A percentile compares a stretch with the other conserved stretches of the same genome.
phyloP scores from a whole-genome alignment of 2,888 invertebrate species.

The Iselma pallidipennis region DNA sequence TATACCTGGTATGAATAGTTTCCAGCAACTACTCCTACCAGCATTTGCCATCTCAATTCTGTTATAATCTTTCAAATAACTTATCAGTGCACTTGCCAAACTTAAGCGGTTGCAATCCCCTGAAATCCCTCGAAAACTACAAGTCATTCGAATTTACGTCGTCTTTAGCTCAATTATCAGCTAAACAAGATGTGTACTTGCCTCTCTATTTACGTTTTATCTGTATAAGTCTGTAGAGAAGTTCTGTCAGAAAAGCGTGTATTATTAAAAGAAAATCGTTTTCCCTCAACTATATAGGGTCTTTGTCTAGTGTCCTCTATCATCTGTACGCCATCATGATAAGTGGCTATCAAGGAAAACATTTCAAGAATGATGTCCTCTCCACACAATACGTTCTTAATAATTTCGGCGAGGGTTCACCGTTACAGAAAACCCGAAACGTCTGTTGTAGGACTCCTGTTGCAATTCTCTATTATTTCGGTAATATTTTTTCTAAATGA shows the following conservation, averaged over 20 bases:
- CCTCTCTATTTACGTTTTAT: not conserved
- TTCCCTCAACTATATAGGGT: not conserved
- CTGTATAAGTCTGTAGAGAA: not conserved
- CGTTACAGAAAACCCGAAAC: not conserved
- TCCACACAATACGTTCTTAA: not conserved
- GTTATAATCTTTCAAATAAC: not conserved
- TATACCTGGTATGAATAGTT: not conserved
- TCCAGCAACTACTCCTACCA: not conserved
- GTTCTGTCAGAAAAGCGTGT: not conserved
- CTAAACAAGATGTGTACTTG: not conserved
- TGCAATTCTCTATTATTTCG: not conserved
- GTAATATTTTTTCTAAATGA: not conserved
- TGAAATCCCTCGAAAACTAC: too few species aligned
- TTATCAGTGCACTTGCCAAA: not conserved
- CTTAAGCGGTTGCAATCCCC: too few species aligned
- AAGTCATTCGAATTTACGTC: not conserved
- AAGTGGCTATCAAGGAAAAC: constrained; percentile 17
- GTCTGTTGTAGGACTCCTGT: not conserved
- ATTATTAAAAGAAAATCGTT: not conserved
- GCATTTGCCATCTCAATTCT: not conserved
- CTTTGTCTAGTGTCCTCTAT: not conserved
- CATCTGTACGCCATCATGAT: constrained; percentile 9
- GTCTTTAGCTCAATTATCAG: not conserved
- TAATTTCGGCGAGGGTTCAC: not conserved
- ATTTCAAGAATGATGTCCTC: constrained; percentile 1